Evolutionary conservation across 2,113 vertebrate species (phyloP).

Genomic region (Lycocorax pyrrhopterus): DNA sequence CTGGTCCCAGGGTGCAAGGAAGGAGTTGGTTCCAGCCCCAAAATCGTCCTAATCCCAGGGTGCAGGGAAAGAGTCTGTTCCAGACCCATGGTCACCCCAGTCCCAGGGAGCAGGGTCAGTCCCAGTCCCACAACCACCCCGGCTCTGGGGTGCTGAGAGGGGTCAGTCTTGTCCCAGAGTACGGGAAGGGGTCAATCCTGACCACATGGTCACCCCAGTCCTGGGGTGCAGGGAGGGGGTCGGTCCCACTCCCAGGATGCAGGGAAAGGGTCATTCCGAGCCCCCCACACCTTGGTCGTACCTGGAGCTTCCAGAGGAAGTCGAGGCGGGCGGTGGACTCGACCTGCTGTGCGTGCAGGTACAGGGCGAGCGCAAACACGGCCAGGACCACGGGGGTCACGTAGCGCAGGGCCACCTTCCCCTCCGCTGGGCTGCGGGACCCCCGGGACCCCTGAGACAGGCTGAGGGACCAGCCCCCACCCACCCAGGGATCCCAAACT

Average conservation of each 20-base stretch:
- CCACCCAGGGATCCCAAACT: background rate
- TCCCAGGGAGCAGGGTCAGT: background rate
- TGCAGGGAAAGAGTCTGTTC: no score
- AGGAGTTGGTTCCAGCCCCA: background rate
- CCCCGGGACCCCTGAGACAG: background rate
- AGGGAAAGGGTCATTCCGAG: rapidly evolving
- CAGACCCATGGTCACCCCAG: background rate
- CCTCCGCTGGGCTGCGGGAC: slow-evolving; percentile 32
- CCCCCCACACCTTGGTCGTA: background rate
- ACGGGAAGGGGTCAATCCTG: background rate
- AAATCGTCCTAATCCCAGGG: background rate
- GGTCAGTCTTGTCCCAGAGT: background rate
- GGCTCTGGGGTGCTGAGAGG: background rate
- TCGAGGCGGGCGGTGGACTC: slow-evolving; percentile 95
- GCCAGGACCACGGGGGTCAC: slow-evolving; percentile 92
- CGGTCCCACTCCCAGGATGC: rapidly evolving
- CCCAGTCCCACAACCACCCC: background rate
- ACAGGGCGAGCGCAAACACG: slow-evolving; percentile 91
- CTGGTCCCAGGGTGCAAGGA: no score
- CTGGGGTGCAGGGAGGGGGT: background rate
- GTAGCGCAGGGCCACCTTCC: slow-evolving; percentile 88
- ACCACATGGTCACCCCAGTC: rapidly evolving
- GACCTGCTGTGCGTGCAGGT: slow-evolving; percentile 95
- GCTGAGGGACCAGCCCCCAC: background rate
- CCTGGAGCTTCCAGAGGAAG: slow-evolving; percentile 98